phyloP scores from a whole-genome alignment of 2,113 vertebrate genomes.

The Paracanthobrama guichenoti region DNA sequence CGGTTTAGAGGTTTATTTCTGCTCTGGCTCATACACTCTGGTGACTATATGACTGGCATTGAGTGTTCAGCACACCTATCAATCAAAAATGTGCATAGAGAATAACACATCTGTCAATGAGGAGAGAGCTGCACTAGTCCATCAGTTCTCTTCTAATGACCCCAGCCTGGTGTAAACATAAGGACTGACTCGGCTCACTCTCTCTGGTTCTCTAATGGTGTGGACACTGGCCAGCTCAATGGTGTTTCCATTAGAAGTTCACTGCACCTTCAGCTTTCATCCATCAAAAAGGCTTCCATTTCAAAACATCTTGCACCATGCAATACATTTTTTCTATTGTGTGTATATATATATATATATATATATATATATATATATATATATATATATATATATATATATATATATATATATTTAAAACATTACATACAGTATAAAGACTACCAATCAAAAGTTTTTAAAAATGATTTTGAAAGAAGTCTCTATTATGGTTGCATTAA shows the following conservation, averaged over 20 bases:
- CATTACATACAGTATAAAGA: too few relatives aligned
- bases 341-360: too few relatives aligned
- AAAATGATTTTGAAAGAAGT: neutral
- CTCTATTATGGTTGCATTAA: neutral
- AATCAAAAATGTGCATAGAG: slow-evolving; percentile 40
- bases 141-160: slow-evolving; percentile 32
- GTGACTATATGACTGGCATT: slow-evolving; percentile 42
- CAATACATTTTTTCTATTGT: too few relatives aligned
- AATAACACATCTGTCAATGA: slow-evolving; percentile 37
- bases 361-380: too few relatives aligned
- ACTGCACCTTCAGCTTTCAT: neutral
- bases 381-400: too few relatives aligned
- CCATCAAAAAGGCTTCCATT: slow-evolving; percentile 3
- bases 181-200: neutral
- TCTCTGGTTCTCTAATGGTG: slow-evolving; percentile 8
- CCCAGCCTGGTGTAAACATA: slow-evolving; percentile 33
- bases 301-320: neutral
- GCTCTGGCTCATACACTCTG: slow-evolving; percentile 20
- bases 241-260: slow-evolving; percentile 7
- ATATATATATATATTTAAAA: too few relatives aligned
- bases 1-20: slow-evolving; percentile 47
- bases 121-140: neutral
- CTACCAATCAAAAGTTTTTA: neutral
- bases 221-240: slow-evolving; percentile 33
- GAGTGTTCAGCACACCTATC: slow-evolving; percentile 42